These are phyloP conservation scores for Naso thynnoides DNA, from an alignment of 2,797 vertebrate species.

Conservation along the genomic window DNA sequence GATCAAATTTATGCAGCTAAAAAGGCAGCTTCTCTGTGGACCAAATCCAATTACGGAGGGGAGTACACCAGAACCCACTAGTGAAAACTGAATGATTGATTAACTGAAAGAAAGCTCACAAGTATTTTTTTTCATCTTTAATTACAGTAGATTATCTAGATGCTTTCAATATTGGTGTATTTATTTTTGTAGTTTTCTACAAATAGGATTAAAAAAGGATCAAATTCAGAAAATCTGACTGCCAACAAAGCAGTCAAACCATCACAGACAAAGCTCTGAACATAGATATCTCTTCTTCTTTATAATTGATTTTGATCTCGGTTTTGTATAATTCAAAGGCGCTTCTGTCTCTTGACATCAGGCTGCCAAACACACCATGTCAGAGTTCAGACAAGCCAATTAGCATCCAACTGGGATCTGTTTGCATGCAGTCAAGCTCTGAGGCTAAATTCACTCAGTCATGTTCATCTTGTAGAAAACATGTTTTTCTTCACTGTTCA, in stretches of 20 bases:
- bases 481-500: slow-evolving; percentile 25
- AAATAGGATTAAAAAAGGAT: not conserved
- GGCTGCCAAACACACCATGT: slow-evolving; percentile 44
- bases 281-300: slow-evolving; percentile 7
- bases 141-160: slow-evolving; percentile 4
- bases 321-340: slow-evolving; percentile 37
- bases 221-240: not conserved
- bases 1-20: slow-evolving; percentile 47
- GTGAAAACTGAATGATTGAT: slow-evolving; percentile 29
- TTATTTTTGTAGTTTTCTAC: not conserved
- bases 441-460: slow-evolving; percentile 29
- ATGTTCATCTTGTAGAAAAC: slow-evolving; percentile 25
- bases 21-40: slow-evolving; percentile 28
- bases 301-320: slow-evolving; percentile 38
- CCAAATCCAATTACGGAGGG: slow-evolving; percentile 39
- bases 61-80: slow-evolving; percentile 13
- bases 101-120: slow-evolving; percentile 26
- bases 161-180: not conserved
- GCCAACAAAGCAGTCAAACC: not conserved
- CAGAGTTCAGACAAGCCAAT: slow-evolving; percentile 59
- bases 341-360: slow-evolving; percentile 31
- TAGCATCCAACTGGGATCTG: slow-evolving; percentile 48
- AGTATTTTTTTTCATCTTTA: slow-evolving; percentile 7
- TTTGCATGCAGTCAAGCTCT: slow-evolving; percentile 24
- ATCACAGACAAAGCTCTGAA: not conserved